Base-by-base conservation (phyloP, 2,888 invertebrate genomes). In the Erebia aethiops region DNA sequence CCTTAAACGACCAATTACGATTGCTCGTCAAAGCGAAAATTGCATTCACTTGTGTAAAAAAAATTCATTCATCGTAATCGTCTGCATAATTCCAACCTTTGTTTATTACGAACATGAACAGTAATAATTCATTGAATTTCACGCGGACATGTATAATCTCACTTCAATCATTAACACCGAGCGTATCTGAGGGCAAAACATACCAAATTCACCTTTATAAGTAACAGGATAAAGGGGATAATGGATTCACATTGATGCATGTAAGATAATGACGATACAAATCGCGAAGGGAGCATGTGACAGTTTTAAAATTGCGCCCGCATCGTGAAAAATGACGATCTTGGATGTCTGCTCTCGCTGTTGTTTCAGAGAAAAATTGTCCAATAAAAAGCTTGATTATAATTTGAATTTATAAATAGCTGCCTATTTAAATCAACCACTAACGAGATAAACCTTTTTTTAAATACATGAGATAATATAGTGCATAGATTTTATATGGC, bases 241-340 rank as follows among this genome's bases (percentile, higher is more conserved):
- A 75, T 76, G 46, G 70, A 63, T 56, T 73, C 35, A 16, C 18
- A 54, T 52, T 66, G 61, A 54, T 64, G 70, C 62, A 46, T 63
- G 16, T 52, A 54, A 35, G 54, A 75, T 83, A 84, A 83, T 82
- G 80, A 82, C 79, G 81, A 77, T 75, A 67, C 72, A 79, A 82
- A 81, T 84, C 80, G 79, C 72, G 74, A 77, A 79, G 79, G 74
- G 66, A 78, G 78, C 82, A 78, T 83, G 81, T 82, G 87, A 86
- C 86, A 86, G 84, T 82, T 84, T 80, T 78, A 75, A 84, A 84
- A 86, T 86, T 82, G 81, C 81, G 69, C 75, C 70, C 69, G 74
- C 74, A 67, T 70, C 76, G 76, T 84, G 85, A 86, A 83, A 84
- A 85, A 87, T 86, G 82, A 80, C 80, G 71, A 61, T 57, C 62